Evolutionary conservation across 2,113 vertebrate genomes (phyloP), one percentile per base, ranked within the genome.

Genomic region (Poecilia latipinna): DNA sequence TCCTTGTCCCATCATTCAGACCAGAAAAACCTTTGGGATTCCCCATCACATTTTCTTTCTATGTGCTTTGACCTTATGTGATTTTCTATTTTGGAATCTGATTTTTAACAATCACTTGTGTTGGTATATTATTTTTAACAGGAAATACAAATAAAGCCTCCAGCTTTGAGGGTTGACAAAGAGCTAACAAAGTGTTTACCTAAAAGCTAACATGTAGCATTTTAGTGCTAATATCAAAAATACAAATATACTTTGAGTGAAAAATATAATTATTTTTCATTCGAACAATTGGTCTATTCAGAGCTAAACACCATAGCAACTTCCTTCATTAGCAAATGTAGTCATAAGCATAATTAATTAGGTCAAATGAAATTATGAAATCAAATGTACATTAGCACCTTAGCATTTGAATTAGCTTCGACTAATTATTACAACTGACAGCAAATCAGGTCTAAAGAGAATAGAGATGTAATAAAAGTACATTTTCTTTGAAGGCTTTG

Each of bases 1-100:
- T 83, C 80, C 78, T 88, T 91, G 84, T 89, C 70, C 79, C 29
- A 66, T 8, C 65, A 28, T 77, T 33, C 15, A 48, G 44, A 48
- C 39, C 39, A 42, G 39, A 6, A 15, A 17, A 48, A 48, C 13
- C 4, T 48, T 48, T 48, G 3, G 15, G 13, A 48, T 48, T 48
- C 44, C 44, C 44, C 44, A 17, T 1, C 10, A 11, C 12, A 11
- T 39, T 39, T 39, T 39, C 39, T 39, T 10, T 39, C 39, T 39
- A 39, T 4, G 44, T 15, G 44, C 13, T 48, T 48, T 48, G 44
- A 17, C 15, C 44, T 48, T 72, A 65, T 42, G 15, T n/a, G 51
- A 10, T 24, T 54, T 24, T 54, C 19, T 8, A n/a, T 54, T 24
- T 24, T n/a, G 51, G 51, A 54, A 54, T 54, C 22, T 22, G 51